phyloP scores from a whole-genome alignment of 2,888 invertebrate species.

The Protonemura montana region DNA sequence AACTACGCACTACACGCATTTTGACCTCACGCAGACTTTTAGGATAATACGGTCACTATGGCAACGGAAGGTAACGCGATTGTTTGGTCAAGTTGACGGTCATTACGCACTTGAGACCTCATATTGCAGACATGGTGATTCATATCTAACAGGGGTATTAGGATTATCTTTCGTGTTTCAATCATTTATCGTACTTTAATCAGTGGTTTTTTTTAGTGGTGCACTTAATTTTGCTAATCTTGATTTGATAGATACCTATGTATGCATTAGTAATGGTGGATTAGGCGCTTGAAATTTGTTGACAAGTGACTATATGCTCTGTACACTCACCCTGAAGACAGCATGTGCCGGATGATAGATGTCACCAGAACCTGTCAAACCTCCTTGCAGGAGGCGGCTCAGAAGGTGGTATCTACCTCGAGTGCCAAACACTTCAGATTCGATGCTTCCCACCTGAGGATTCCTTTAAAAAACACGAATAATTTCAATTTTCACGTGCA shows the following conservation, averaged over 20 bases:
- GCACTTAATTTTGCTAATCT: too few species aligned
- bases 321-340: constrained; percentile 54
- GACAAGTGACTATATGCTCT: too few species aligned
- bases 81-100: too few species aligned
- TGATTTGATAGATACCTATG: too few species aligned
- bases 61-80: background rate
- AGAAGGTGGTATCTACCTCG: constrained; percentile 55
- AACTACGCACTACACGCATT: background rate
- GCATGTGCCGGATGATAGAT: constrained; percentile 55
- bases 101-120: too few species aligned
- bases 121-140: too few species aligned
- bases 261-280: too few species aligned
- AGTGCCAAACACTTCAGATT: constrained; percentile 53
- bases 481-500: background rate
- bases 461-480: constrained; percentile 52
- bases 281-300: too few species aligned
- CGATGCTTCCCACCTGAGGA: constrained; percentile 53
- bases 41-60: background rate
- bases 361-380: constrained; percentile 56
- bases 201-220: too few species aligned
- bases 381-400: constrained; percentile 55
- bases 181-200: too few species aligned
- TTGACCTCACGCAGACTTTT: background rate
- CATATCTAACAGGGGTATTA: too few species aligned
- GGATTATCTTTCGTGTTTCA: too few species aligned